Percentiles rank a stretch among this genome's conserved stretches.
These are phyloP conservation scores for Brachionus calyciflorus DNA, from an alignment of 1,140 invertebrate species.

Conservation along the genomic window DNA sequence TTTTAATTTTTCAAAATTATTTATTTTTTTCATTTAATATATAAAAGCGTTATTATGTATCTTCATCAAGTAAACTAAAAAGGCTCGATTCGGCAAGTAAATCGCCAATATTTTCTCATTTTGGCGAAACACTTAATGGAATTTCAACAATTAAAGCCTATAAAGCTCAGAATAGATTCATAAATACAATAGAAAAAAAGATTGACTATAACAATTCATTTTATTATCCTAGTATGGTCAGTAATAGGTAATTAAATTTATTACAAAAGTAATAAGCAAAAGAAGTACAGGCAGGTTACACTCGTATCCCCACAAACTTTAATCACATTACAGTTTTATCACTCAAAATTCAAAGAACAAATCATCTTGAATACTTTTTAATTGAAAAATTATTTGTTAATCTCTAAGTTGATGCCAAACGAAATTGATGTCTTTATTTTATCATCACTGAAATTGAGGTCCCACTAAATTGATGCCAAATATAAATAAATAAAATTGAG, in stretches of 20 bases:
- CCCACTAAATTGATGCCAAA: no score
- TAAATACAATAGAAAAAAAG: slow-evolving; percentile 48
- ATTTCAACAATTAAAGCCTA: slow-evolving; percentile 65
- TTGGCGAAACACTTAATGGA: slow-evolving; percentile 76
- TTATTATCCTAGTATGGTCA: slow-evolving; percentile 35
- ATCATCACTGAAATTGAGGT: no score
- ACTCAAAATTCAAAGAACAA: no score
- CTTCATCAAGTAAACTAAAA: slow-evolving; percentile 87
- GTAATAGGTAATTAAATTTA: slow-evolving; percentile 33
- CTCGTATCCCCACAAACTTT: no score
- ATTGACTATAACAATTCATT: slow-evolving; percentile 35
- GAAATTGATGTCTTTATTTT: no score
- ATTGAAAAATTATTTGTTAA: no score
- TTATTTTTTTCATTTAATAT: background rate
- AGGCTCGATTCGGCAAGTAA: slow-evolving; percentile 88
- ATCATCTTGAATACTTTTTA: no score
- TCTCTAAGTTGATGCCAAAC: no score
- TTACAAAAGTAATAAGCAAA: no score
- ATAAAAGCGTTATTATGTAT: slow-evolving; percentile 68
- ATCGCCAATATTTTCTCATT: slow-evolving; percentile 96
- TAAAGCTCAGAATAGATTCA: slow-evolving; percentile 61
- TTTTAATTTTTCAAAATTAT: background rate
- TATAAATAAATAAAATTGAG: no score
- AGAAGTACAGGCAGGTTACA: no score
- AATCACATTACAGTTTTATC: no score